Percentiles rank a stretch among this genome's conserved stretches.
Conservation (phyloP, 1,140 invertebrate species). For the silkworm (Bombyx mori) region DNA sequence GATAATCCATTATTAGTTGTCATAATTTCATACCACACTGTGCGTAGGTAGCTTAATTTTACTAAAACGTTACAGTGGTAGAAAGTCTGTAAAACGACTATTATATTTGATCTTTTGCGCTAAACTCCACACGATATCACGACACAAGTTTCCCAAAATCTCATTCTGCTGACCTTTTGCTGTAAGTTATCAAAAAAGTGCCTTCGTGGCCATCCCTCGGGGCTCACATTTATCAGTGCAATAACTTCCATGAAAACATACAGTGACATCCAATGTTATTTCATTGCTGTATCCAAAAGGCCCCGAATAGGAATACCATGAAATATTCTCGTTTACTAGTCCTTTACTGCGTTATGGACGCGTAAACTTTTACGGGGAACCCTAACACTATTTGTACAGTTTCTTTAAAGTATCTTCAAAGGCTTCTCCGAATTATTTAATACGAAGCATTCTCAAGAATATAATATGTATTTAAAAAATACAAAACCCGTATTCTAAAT, state of each 20-base stretch:
- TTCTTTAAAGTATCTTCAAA: too few relatives aligned
- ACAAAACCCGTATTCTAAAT: too few relatives aligned
- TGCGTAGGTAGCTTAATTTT: too few relatives aligned
- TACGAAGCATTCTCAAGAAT: too few relatives aligned
- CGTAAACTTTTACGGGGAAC: constrained; percentile 19
- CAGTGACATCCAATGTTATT: constrained; percentile 50
- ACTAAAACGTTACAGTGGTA: too few relatives aligned
- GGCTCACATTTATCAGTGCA: constrained; percentile 52
- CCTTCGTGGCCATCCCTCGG: constrained; percentile 34
- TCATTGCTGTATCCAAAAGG: constrained; percentile 33
- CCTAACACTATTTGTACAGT: constrained; percentile 5
- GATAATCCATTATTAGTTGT: too few relatives aligned
- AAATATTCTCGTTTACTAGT: constrained; percentile 30
- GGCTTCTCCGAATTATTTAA: too few relatives aligned
- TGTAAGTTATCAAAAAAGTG: constrained; percentile 27
- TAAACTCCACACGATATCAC: background rate
- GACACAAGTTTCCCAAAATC: background rate
- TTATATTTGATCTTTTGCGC: too few relatives aligned
- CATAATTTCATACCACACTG: too few relatives aligned
- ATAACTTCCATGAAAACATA: constrained; percentile 58
- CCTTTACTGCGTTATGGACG: constrained; percentile 18
- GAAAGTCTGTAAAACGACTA: too few relatives aligned
- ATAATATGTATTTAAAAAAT: too few relatives aligned
- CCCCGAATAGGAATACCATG: constrained; percentile 20
- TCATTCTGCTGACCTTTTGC: background rate